Percentiles rank a stretch among this genome's conserved stretches.
Evolutionary conservation across 1,140 invertebrate genomes (phyloP).

Genomic region (Drosophila obscura): DNA sequence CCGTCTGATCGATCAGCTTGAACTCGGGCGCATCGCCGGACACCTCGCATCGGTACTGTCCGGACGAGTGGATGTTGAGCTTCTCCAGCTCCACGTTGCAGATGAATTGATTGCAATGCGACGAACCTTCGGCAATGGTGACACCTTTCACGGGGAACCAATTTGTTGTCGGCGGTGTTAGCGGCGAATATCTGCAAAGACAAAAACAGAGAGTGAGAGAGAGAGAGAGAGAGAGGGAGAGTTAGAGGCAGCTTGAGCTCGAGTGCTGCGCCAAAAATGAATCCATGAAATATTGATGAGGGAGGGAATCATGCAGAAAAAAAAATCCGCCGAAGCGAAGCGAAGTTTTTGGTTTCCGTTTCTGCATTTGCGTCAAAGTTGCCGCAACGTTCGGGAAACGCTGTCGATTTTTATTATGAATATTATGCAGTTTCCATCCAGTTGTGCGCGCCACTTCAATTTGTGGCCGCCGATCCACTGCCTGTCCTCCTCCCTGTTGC

Average conservation of each 20-base stretch:
- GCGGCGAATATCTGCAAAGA: constrained; percentile 81
- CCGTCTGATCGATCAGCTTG: constrained; percentile 86
- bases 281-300: constrained; percentile 81
- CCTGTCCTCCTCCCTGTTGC: neutral
- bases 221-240: constrained; percentile 12
- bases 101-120: constrained; percentile 86
- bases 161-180: constrained; percentile 83
- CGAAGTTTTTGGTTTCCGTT: constrained; percentile 38
- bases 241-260: constrained; percentile 31
- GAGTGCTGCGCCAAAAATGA: constrained; percentile 73
- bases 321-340: constrained; percentile 9
- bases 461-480: constrained; percentile 17
- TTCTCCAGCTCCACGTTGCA: constrained; percentile 86
- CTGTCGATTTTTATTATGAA: constrained; percentile 65
- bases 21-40: constrained; percentile 88
- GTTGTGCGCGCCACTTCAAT: constrained; percentile 30
- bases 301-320: constrained; percentile 52
- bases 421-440: constrained; percentile 62
- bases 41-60: constrained; percentile 87
- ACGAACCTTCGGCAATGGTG: constrained; percentile 90
- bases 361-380: constrained; percentile 46
- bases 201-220: constrained; percentile 2
- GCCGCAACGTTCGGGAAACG: constrained; percentile 44
- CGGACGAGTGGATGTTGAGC: constrained; percentile 85
- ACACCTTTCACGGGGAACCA: constrained; percentile 86